phyloP scores from a whole-genome alignment of 2,113 vertebrate genomes.

The Planiliza haematocheilus region DNA sequence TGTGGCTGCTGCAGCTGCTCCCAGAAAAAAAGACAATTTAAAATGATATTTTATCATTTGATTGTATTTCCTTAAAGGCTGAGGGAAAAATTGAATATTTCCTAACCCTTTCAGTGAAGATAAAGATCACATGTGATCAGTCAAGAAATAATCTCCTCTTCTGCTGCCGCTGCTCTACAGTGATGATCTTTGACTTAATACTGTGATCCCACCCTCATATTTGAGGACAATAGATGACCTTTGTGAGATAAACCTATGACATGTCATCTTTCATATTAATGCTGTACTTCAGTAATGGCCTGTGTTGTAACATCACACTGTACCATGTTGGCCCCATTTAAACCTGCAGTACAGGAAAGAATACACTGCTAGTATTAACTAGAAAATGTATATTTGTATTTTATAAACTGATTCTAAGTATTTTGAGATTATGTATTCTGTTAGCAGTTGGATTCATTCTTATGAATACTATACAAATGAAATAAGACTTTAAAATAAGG shows the following conservation, averaged over 20 bases:
- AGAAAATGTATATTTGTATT: background rate
- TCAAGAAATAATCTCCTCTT: slow-evolving; percentile 35
- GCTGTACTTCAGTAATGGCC: slow-evolving; percentile 32
- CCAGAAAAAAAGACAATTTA: background rate
- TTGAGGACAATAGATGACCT: slow-evolving; percentile 29
- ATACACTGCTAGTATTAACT: background rate
- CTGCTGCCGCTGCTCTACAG: slow-evolving; percentile 1
- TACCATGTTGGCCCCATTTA: slow-evolving; percentile 6
- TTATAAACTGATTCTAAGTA: background rate
- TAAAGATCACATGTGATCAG: slow-evolving; percentile 14
- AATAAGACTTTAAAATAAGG: too few relatives aligned
- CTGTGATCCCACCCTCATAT: background rate
- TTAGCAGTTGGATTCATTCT: too few relatives aligned
- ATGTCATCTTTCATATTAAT: slow-evolving; percentile 47
- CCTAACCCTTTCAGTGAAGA: slow-evolving; percentile 8
- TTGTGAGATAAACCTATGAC: slow-evolving; percentile 15
- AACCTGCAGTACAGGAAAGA: background rate
- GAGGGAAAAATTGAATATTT: background rate
- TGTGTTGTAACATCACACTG: slow-evolving; percentile 15
- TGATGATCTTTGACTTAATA: slow-evolving; percentile 42
- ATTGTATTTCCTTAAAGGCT: background rate
- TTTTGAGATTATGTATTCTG: too few relatives aligned
- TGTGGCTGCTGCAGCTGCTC: background rate
- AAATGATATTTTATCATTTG: background rate
- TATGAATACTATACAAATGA: too few relatives aligned